phyloP scores from a whole-genome alignment of 2,113 vertebrate species.

The Cyprinodon tularosa region DNA sequence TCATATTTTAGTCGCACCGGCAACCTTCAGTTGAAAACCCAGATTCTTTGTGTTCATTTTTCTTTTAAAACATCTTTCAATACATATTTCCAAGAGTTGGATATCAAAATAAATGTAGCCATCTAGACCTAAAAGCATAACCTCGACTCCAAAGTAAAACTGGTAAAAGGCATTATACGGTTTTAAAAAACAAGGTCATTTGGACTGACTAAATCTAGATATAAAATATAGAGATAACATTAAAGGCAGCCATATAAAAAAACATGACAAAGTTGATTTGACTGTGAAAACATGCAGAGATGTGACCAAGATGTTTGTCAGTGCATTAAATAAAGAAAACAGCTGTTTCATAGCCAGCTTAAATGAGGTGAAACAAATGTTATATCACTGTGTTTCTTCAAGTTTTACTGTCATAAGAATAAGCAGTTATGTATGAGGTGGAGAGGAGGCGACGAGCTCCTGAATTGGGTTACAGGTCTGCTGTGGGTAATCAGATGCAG shows the following conservation, averaged over 20 bases:
- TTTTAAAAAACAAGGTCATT: background rate
- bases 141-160: background rate
- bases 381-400: constrained; percentile 21
- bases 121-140: background rate
- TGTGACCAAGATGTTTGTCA: constrained; percentile 25
- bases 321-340: constrained; percentile 14
- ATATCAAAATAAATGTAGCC: no score
- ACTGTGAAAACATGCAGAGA: constrained; percentile 4
- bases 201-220: background rate
- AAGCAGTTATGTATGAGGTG: constrained; percentile 7
- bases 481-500: constrained; percentile 69
- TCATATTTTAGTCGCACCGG: no score
- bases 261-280: background rate
- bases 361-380: constrained; percentile 47
- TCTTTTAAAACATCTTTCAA: no score
- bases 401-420: constrained; percentile 27
- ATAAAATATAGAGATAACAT: background rate
- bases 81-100: no score
- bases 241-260: background rate
- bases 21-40: no score
- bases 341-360: constrained; percentile 36
- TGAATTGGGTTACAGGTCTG: constrained; percentile 67
- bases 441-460: constrained; percentile 50
- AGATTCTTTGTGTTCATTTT: no score
- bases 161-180: background rate